These are phyloP conservation scores for Lithophane semibrunnea DNA, from an alignment of 2,888 invertebrate species.

Conservation along the genomic window DNA sequence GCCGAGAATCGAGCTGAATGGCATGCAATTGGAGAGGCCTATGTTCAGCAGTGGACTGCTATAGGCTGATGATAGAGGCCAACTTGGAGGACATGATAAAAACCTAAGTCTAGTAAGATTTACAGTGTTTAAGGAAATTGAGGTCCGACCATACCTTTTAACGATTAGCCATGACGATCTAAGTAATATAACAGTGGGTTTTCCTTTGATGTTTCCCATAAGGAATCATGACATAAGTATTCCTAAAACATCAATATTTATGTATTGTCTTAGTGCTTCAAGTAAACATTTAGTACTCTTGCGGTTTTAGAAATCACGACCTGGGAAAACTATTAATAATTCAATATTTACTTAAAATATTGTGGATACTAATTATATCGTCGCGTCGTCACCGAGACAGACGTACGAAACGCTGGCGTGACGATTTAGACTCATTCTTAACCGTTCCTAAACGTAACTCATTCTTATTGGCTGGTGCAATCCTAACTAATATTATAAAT, in stretches of 20 bases:
- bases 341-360: slow-evolving; percentile 19
- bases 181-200: background rate
- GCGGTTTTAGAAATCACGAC: slow-evolving; percentile 16
- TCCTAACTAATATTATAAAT: too few species aligned
- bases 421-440: too few species aligned
- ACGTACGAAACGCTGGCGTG: too few species aligned
- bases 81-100: too few species aligned
- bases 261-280: slow-evolving; percentile 9
- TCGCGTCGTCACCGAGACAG: too few species aligned
- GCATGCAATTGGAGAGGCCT: too few species aligned
- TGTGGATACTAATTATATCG: background rate
- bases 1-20: too few species aligned
- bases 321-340: slow-evolving; percentile 12
- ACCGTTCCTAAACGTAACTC: too few species aligned
- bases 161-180: background rate
- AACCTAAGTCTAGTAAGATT: too few species aligned
- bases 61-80: too few species aligned
- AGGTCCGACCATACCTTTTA: background rate
- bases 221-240: background rate
- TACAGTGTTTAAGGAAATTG: background rate
- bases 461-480: too few species aligned
- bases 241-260: background rate
- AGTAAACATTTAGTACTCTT: background rate
- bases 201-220: background rate
- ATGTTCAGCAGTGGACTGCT: too few species aligned